These are phyloP conservation scores for Drosophila oshimai DNA, from an alignment of 1,140 invertebrate species.

Conservation along the genomic window DNA sequence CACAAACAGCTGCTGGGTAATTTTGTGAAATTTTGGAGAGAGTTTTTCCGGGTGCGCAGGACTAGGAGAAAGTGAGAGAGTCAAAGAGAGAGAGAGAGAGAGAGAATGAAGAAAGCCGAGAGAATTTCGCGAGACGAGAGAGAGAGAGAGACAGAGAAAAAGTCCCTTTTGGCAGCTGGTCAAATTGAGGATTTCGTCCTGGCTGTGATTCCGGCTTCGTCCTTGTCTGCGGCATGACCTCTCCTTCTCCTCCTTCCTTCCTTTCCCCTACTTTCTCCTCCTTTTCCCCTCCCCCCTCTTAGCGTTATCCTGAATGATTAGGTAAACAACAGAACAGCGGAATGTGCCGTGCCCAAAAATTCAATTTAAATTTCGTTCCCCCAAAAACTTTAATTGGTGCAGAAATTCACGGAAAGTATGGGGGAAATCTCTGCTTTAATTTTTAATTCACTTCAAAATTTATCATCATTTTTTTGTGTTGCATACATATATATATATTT, in stretches of 20 bases:
- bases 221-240: conserved; percentile 26
- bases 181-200: conserved; percentile 1
- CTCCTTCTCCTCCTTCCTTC: background rate
- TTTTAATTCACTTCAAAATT: background rate
- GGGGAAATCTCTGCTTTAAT: background rate
- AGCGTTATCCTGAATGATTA: conserved; percentile 28
- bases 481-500: background rate
- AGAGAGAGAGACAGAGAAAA: background rate
- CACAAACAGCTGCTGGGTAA: conserved; percentile 1
- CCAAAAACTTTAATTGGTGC: background rate
- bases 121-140: background rate
- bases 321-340: conserved; percentile 32
- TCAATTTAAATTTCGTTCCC: background rate
- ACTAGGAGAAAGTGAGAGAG: background rate
- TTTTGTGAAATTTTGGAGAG: background rate
- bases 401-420: too few species aligned
- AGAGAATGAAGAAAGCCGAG: background rate
- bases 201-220: conserved; percentile 28
- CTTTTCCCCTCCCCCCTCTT: too few species aligned
- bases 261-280: background rate
- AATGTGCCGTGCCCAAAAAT: conserved; percentile 1
- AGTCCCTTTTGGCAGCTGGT: conserved; percentile 16
- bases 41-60: conserved; percentile 37
- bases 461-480: background rate
- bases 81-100: background rate